Evolutionary conservation across 2,888 invertebrate species (phyloP).

Genomic region (Diaperis boleti): DNA sequence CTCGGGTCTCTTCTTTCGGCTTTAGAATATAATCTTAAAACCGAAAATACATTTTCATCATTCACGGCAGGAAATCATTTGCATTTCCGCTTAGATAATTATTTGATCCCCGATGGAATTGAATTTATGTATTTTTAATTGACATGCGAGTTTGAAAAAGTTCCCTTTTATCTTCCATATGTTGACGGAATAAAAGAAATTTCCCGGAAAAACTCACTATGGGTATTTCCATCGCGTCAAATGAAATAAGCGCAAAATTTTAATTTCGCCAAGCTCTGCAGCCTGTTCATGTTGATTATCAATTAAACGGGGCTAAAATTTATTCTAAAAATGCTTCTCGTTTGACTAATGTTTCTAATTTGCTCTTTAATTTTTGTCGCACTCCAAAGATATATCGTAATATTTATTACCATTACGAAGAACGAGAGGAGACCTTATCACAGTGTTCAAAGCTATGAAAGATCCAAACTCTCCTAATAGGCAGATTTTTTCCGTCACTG

Average conservation of each 20-base stretch:
- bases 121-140: slow-evolving; percentile 42
- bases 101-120: slow-evolving; percentile 28
- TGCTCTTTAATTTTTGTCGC: not conserved
- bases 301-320: slow-evolving; percentile 30
- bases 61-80: too few relatives aligned
- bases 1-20: not conserved
- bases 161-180: slow-evolving; percentile 35
- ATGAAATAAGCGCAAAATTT: slow-evolving; percentile 26
- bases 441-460: too few relatives aligned
- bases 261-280: slow-evolving; percentile 23
- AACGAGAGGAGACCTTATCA: too few relatives aligned
- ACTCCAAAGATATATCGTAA: too few relatives aligned
- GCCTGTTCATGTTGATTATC: slow-evolving; percentile 31
- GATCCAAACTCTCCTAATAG: too few relatives aligned
- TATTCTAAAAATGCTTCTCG: slow-evolving; percentile 17
- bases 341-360: not conserved
- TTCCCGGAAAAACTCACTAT: slow-evolving; percentile 23
- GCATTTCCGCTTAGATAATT: slow-evolving; percentile 35
- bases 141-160: slow-evolving; percentile 28
- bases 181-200: slow-evolving; percentile 28
- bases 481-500: too few relatives aligned
- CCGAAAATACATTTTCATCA: too few relatives aligned
- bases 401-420: too few relatives aligned
- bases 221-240: slow-evolving; percentile 24
- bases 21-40: not conserved